Conservation (phyloP, 2,113 vertebrate species). For the Myrmecobius fasciatus region DNA sequence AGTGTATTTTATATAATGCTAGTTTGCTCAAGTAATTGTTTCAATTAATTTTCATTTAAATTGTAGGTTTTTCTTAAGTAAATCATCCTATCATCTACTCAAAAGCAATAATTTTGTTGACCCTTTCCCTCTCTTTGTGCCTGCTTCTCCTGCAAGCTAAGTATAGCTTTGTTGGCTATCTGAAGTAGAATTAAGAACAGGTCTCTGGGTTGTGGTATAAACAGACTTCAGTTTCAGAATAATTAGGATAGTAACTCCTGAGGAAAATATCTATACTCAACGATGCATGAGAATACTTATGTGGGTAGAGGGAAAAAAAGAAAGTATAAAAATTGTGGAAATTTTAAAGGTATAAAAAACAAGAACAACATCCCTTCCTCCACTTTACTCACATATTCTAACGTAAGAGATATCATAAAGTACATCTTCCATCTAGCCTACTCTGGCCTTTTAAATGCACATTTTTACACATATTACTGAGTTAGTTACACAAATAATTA, state of each 20-base stretch:
- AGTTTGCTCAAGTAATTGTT: not conserved
- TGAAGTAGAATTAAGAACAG: not conserved
- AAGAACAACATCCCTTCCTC: not conserved
- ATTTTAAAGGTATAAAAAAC: not conserved
- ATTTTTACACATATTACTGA: not conserved
- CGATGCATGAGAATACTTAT: not conserved
- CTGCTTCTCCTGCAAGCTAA: not conserved
- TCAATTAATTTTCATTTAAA: not conserved
- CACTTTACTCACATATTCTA: not conserved
- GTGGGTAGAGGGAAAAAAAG: not conserved
- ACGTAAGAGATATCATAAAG: not conserved
- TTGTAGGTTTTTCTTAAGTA: not conserved
- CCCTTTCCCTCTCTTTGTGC: not conserved
- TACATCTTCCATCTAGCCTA: not conserved
- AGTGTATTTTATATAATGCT: not conserved
- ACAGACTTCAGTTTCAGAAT: not conserved
- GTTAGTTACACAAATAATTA: not conserved
- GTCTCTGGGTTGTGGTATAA: not conserved
- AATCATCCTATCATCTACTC: not conserved
- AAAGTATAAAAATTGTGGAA: not conserved
- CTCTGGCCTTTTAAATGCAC: not conserved
- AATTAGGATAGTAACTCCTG: not conserved
- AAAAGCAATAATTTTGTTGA: not conserved
- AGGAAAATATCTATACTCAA: not conserved
- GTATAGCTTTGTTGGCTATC: not conserved